Evolutionary conservation across 2,888 invertebrate species (phyloP).

Genomic region (Agrilus mali): DNA sequence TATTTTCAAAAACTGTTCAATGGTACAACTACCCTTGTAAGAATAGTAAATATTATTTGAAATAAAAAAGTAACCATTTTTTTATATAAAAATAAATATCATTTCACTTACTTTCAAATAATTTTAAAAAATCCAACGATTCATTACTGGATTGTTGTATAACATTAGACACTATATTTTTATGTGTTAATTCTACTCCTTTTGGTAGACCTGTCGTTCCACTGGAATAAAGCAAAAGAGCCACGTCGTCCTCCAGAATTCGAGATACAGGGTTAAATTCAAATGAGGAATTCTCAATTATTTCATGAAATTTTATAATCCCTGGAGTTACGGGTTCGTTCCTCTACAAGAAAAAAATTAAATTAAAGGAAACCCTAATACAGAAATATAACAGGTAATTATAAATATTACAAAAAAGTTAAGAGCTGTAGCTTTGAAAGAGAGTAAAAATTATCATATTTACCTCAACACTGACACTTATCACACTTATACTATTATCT

Average conservation of each 20-base stretch:
- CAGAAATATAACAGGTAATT: no score
- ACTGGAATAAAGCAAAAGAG: constrained; percentile 64
- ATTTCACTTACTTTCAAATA: no score
- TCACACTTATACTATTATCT: constrained; percentile 38
- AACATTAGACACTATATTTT: constrained; percentile 31
- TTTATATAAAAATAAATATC: no score
- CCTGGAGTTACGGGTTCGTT: constrained; percentile 39
- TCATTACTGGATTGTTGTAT: constrained; percentile 13
- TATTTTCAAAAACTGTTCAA: no score
- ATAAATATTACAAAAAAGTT: no score
- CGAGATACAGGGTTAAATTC: constrained; percentile 19
- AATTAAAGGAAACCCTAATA: no score
- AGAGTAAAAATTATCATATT: background rate
- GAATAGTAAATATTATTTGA: no score
- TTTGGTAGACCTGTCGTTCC: constrained; percentile 71
- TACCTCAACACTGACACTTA: constrained; percentile 33
- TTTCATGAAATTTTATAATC: constrained; percentile 44
- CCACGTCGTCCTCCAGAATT: constrained; percentile 45
- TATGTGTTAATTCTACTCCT: constrained; percentile 47
- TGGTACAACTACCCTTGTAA: no score
- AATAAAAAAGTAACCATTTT: no score
- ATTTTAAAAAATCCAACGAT: no score
- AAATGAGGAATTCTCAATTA: constrained; percentile 31
- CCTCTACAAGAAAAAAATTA: constrained; percentile 4
- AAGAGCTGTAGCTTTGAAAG: no score